phyloP scores from a whole-genome alignment of 2,797 vertebrate genomes.

The Tachyglossus aculeatus region DNA sequence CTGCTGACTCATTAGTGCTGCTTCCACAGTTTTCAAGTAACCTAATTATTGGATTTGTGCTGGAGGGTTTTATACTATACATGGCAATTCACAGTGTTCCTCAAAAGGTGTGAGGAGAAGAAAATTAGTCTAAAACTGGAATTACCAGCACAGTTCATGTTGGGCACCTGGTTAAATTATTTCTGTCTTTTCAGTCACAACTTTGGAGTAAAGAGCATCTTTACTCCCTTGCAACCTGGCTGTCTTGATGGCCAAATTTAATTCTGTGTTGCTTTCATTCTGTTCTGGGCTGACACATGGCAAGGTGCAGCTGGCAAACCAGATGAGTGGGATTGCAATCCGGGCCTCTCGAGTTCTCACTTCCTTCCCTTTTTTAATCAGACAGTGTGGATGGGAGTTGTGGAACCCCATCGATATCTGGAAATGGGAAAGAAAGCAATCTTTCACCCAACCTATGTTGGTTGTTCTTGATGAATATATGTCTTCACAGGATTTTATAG shows the following conservation, averaged over 20 bases:
- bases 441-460: no score
- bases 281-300: conserved; percentile 40
- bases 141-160: conserved; percentile 21
- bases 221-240: conserved; percentile 13
- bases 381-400: no score
- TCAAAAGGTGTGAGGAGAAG: conserved; percentile 12
- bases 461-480: no score
- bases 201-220: conserved; percentile 48
- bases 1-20: neutral
- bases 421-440: no score
- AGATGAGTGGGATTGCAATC: conserved; percentile 9
- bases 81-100: neutral
- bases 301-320: conserved; percentile 17
- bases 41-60: conserved; percentile 49
- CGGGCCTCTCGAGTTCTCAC: neutral
- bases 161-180: conserved; percentile 59
- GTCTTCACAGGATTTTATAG: no score
- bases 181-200: conserved; percentile 62
- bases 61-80: conserved; percentile 26
- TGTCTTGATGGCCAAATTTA: conserved; percentile 54
- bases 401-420: no score
- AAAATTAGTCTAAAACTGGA: conserved; percentile 28
- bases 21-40: conserved; percentile 23
- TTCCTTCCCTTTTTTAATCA: neutral
- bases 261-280: conserved; percentile 47